These are phyloP conservation scores for Clanis bilineata DNA, from an alignment of 2,888 invertebrate species.

Conservation along the genomic window DNA sequence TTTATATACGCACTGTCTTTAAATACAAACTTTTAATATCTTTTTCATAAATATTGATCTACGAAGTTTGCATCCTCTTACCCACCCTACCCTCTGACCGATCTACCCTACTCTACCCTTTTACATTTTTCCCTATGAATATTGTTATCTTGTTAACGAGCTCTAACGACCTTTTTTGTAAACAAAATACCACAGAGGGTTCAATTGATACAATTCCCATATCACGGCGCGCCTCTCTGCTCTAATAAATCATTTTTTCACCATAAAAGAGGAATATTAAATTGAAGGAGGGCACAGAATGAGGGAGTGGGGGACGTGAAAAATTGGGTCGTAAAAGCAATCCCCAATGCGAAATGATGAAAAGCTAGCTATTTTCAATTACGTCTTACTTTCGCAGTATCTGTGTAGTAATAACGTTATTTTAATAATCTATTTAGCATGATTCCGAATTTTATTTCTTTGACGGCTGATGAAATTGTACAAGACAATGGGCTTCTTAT, in stretches of 20 bases:
- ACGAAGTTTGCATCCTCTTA: neutral
- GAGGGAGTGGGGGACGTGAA: slow-evolving; percentile 59
- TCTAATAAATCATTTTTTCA: slow-evolving; percentile 66
- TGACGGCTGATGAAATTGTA: neutral
- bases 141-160: neutral
- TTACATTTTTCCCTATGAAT: neutral
- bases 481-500: neutral
- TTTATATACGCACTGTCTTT: too few relatives aligned
- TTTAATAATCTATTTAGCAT: slow-evolving; percentile 7
- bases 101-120: neutral
- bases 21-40: neutral
- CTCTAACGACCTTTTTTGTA: neutral
- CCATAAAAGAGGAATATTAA: slow-evolving; percentile 72
- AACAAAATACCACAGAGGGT: slow-evolving; percentile 4
- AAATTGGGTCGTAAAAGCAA: slow-evolving; percentile 73
- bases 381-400: slow-evolving; percentile 34
- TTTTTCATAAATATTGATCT: neutral
- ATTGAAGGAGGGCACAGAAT: slow-evolving; percentile 61
- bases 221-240: slow-evolving; percentile 44
- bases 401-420: slow-evolving; percentile 2
- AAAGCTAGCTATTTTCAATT: slow-evolving; percentile 64
- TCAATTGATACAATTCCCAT: slow-evolving; percentile 34
- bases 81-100: neutral
- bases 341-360: slow-evolving; percentile 61
- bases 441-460: neutral